Percentiles rank a stretch among this genome's conserved stretches.
Evolutionary conservation across 2,113 vertebrate species (phyloP).

Genomic region (Amphiprion percula): DNA sequence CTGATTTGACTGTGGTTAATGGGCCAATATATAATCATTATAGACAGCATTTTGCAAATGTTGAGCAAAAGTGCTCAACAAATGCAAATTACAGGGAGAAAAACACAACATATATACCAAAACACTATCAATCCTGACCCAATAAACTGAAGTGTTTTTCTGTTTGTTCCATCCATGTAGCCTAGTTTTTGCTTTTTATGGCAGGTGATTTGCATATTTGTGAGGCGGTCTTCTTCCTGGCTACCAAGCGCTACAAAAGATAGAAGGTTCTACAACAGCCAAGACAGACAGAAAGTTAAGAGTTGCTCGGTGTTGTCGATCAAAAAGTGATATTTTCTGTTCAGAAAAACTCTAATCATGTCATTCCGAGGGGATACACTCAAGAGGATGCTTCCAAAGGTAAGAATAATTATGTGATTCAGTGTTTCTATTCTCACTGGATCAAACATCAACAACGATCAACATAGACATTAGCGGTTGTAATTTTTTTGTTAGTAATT

Average conservation of each 20-base stretch:
- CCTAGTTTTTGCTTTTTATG: slow-evolving; percentile 22
- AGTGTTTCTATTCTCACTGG: background rate
- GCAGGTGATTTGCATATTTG: slow-evolving; percentile 25
- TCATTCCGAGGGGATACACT: slow-evolving; percentile 76
- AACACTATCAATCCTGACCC: background rate
- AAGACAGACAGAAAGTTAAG: background rate
- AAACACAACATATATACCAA: background rate
- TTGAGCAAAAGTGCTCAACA: background rate
- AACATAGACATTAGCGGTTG: background rate
- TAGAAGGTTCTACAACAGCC: slow-evolving; percentile 56
- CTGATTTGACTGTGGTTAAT: background rate
- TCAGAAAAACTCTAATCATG: slow-evolving; percentile 74
- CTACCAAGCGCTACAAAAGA: slow-evolving; percentile 46
- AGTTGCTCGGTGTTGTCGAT: background rate
- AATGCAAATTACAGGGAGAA: background rate
- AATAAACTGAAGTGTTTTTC: background rate
- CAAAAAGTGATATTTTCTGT: background rate
- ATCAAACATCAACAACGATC: background rate
- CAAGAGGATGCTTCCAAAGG: slow-evolving; percentile 92
- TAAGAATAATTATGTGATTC: slow-evolving; percentile 66
- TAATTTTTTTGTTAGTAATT: background rate
- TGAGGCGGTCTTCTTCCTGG: slow-evolving; percentile 31
- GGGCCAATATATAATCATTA: background rate
- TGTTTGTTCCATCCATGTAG: slow-evolving; percentile 29
- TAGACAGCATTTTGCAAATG: background rate